Base-by-base conservation (phyloP, 2,113 vertebrate genomes). In the Oriolus oriolus region DNA sequence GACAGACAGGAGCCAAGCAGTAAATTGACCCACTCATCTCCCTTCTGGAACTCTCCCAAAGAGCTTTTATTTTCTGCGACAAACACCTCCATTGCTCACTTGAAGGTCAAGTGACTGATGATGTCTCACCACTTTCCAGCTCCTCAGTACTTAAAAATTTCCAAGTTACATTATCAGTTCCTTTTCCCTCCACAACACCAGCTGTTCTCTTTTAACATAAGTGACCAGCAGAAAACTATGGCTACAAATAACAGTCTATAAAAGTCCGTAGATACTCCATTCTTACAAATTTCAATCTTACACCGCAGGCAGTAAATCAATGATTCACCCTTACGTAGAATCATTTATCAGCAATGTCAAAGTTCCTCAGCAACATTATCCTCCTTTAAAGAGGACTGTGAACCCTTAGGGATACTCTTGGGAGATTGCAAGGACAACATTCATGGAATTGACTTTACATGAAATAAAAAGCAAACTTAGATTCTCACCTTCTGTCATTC, bases 11-110 rank as follows among this genome's bases (percentile, higher is more conserved):
- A 91, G 92, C 87, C 88, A 90, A 95, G 75, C 41, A 86, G 83
- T 88, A 97, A 93, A 92, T 91, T 95, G 95, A 89, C 90, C 66
- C 70, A 74, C 96, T 95, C 92, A 82, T 92, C 59, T 91, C 59
- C 39, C 37, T 88, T 71, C 47, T 93, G 90, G 80, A 91, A 77
- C 66, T 59, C 79, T 91, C 54, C 92, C 94, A 94, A 70, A 92
- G 37, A 90, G 70, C 70, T 96, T 93, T 91, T 94, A 84, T 75
- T 92, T 95, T 92, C 57, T 82, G 59, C 0, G 0, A 89, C 94
- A 90, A 94, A 92, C 78, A 92, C 87, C 30, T 93, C 80, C 57
- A 81, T 86, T 85, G 75, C 90, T 92, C 74, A 76, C 61, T 94
- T 95, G 94, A 97, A 97, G 92, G 96, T 93, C 89, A 93, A 94